Evolutionary conservation across 2,797 vertebrate genomes (phyloP).

Genomic region (Rallus crepitans): DNA sequence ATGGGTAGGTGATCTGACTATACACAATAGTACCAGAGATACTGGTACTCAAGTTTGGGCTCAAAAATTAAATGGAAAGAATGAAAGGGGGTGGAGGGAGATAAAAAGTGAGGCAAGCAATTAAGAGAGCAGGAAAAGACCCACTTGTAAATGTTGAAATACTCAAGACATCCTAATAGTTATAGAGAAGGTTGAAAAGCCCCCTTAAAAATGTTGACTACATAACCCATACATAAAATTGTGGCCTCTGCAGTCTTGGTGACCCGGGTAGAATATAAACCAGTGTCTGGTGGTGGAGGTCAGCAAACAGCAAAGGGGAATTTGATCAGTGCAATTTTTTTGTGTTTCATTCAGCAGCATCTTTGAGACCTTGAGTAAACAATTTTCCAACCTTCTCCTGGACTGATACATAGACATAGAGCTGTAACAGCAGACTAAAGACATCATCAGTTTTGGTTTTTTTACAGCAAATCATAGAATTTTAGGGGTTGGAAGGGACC

Average conservation of each 20-base stretch:
- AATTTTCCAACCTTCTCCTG: background rate
- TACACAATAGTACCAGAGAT: background rate
- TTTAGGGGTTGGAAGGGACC: too few species aligned
- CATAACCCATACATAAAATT: background rate
- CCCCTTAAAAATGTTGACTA: background rate
- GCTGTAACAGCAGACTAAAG: background rate
- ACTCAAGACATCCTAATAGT: background rate
- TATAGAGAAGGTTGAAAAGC: background rate
- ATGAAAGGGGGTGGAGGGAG: background rate
- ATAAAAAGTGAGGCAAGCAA: background rate
- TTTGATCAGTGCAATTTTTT: background rate
- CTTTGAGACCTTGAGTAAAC: background rate
- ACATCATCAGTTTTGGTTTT: background rate
- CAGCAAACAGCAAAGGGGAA: background rate
- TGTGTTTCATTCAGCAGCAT: background rate
- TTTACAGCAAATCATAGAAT: background rate
- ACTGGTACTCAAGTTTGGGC: background rate
- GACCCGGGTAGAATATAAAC: background rate
- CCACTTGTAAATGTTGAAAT: background rate
- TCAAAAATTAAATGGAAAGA: background rate
- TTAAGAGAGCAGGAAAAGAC: background rate
- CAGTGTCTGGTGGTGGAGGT: background rate
- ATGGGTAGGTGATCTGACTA: background rate
- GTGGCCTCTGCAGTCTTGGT: background rate
- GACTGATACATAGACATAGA: accelerated